A percentile compares a stretch with the other conserved stretches of the same genome.
phyloP scores from a whole-genome alignment of 2,888 invertebrate species.

The Brachyptera putata region DNA sequence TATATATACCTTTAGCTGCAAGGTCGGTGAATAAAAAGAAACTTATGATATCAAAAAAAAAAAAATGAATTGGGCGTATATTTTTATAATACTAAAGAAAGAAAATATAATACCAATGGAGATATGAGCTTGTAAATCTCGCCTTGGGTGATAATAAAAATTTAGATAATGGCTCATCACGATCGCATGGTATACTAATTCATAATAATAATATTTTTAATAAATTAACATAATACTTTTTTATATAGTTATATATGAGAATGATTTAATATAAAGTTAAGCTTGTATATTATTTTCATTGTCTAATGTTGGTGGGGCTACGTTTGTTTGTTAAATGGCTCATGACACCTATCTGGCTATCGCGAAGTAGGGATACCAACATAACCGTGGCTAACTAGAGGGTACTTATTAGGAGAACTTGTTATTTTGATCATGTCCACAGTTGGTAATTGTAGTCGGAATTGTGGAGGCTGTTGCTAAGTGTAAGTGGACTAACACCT shows the following conservation, averaged over 20 bases:
- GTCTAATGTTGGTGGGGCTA: too few species aligned
- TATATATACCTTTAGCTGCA: too few species aligned
- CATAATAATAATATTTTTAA: neutral
- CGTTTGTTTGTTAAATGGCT: neutral
- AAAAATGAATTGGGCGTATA: conserved; percentile 9
- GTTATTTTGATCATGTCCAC: too few species aligned
- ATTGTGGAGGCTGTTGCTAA: neutral
- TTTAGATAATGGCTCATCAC: conserved; percentile 15
- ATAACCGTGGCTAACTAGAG: neutral
- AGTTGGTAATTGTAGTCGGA: neutral
- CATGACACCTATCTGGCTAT: neutral
- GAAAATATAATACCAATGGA: neutral
- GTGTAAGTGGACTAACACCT: neutral
- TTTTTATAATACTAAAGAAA: conserved; percentile 2
- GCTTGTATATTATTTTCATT: neutral
- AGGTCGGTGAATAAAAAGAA: conserved; percentile 10
- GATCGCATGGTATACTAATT: conserved; percentile 2
- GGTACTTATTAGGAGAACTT: neutral
- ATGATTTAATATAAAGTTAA: neutral
- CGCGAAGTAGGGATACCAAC: too few species aligned
- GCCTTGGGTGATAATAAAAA: conserved; percentile 12
- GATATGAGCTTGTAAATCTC: conserved; percentile 2
- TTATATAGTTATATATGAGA: too few species aligned
- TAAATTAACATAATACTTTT: neutral
- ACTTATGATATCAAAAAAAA: neutral